Evolutionary conservation across 2,113 vertebrate species (phyloP), one percentile per base, ranked within the genome.

Genomic region (Hydropotes inermis): DNA sequence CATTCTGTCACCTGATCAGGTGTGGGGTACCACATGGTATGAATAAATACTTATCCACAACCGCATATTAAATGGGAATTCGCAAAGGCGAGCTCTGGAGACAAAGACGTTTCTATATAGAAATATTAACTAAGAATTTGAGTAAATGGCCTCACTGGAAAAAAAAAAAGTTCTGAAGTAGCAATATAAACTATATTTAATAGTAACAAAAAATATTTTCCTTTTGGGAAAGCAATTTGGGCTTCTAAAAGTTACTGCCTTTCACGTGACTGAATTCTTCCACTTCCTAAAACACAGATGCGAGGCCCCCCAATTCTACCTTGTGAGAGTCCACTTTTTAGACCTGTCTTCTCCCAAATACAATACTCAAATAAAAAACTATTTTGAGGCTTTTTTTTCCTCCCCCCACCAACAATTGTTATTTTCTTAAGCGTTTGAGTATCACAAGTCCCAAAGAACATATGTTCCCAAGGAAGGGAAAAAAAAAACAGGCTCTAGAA

Each of bases 31-130:
- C 83, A 76, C 86, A 97, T 93, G 96, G 98, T 96, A 98, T 98
- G 98, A 98, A 98, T 98, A 99, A 98, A 98, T 98, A 97, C 98
- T 98, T 98, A 98, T 94, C 97, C 97, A 7, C 96, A 98, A 98
- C 96, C 89, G 74, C 98, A 96, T 98, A 98, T 98, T 95, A 98
- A 97, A 97, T 36, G 87, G 70, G 85, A 98, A 98, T 98, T 98
- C 83, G 94, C 98, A 98, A 97, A 99, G 94, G 97, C 90, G 47
- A 98, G 97, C 98, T 97, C 39, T 17, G 50, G 92, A 98, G 93
- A 99, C 98, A 98, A 98, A 99, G 99, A 97, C 86, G 96, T 98
- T 98, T 98, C 98, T 99, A 99, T 98, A 97, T 45, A 98, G 98
- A 98, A 98, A 97, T 97, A 98, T 91, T 98, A 97, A 99, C 87